Conservation (phyloP, 2,797 vertebrate genomes). For the Sparus aurata region DNA sequence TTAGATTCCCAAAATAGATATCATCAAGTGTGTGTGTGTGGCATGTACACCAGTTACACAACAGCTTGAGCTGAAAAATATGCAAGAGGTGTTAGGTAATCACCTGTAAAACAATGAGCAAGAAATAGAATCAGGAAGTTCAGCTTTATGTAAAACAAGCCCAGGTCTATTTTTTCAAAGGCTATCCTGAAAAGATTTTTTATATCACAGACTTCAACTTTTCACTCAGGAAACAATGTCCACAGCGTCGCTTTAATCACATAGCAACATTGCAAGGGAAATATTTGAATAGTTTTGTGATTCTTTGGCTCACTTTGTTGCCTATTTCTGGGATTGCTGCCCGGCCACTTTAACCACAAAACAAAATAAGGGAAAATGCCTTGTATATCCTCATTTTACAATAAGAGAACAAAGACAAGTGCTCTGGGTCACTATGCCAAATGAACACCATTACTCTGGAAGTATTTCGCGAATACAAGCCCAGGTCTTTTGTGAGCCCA, state of each 20-base stretch:
- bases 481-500: constrained; percentile 62
- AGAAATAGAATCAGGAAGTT: constrained; percentile 67
- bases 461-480: constrained; percentile 40
- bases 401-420: constrained; percentile 64
- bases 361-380: constrained; percentile 22
- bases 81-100: constrained; percentile 68
- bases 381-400: constrained; percentile 44
- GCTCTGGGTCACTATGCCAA: constrained; percentile 60
- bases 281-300: constrained; percentile 39
- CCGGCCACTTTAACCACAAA: constrained; percentile 33
- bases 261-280: constrained; percentile 14
- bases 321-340: constrained; percentile 51
- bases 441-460: constrained; percentile 63
- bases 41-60: constrained; percentile 45
- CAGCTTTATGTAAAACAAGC: constrained; percentile 57
- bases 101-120: constrained; percentile 65
- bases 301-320: constrained; percentile 48
- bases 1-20: constrained; percentile 25
- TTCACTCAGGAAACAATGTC: constrained; percentile 25
- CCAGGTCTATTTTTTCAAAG: constrained; percentile 8
- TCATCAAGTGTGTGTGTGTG: constrained; percentile 6
- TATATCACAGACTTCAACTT: constrained; percentile 30
- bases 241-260: constrained; percentile 37
- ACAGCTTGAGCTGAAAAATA: constrained; percentile 43
- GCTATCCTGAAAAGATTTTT: constrained; percentile 23